Evolutionary conservation across 2,113 vertebrate genomes (phyloP), one percentile per base, ranked within the genome.

Genomic region (Ornithorhynchus anatinus): DNA sequence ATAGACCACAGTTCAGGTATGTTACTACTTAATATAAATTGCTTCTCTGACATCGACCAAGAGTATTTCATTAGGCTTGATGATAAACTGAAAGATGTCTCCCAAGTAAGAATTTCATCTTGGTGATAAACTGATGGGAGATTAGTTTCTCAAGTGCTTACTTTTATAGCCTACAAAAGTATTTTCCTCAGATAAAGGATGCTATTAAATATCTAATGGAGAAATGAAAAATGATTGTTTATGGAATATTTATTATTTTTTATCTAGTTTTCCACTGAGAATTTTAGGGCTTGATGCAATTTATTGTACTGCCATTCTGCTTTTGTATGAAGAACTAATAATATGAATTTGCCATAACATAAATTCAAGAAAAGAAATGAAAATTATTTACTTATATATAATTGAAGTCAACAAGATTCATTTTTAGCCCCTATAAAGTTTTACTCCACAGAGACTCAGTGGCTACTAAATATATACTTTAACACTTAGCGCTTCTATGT

Each of bases 161-260:
- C 80, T 84, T 82, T 81, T 82, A 77, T 64, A 79, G 72, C 40
- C 71, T 72, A 84, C 13, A 72, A 74, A 82, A 62, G 31, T 80
- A 39, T 69, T 74, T 80, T 77, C 67, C 73, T 56, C 52, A 76
- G 69, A 65, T 23, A 75, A 70, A 37, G 68, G 74, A 9, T 2
- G 36, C 68, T 74, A 71, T 74, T 64, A 88, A 89, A 85, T 87
- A 80, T 81, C 82, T 82, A 81, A 85, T 74, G 75, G 25, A 51
- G 44, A 38, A 45, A 23, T 16, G 25, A 61, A 57, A 73, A 37
- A 74, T 79, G 62, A 40, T 8, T 86, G 70, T 80, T 88, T 87
- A 65, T 79, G 39, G 78, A 81, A 85, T 91, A 86, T 89, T 89
- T 81, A 89, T 87, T 80, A 76, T 38, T 74, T 84, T 82, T 82